Conservation (phyloP, 2,888 invertebrate genomes). For the Altica lythri region DNA sequence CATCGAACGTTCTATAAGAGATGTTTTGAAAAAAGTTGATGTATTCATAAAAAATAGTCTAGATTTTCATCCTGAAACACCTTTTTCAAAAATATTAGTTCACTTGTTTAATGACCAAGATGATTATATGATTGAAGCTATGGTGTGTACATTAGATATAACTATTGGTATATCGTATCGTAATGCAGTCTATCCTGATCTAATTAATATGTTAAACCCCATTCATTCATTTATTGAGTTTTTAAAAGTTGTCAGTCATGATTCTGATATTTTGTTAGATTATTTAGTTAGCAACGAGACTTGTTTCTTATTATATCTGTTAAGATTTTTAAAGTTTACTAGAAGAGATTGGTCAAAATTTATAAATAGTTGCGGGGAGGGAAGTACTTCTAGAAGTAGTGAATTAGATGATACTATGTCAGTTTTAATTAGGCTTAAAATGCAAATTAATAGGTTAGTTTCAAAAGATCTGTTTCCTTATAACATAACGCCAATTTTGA, state of each 20-base stretch:
- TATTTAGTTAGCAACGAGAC: conserved; percentile 89
- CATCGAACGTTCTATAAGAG: conserved; percentile 83
- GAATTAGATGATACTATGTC: conserved; percentile 83
- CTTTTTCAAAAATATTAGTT: conserved; percentile 85
- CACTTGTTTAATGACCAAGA: conserved; percentile 90
- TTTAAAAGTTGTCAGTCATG: conserved; percentile 79
- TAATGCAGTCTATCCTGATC: conserved; percentile 78
- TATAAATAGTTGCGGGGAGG: conserved; percentile 73
- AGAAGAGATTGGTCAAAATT: conserved; percentile 84
- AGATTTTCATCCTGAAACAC: conserved; percentile 86
- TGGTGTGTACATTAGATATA: conserved; percentile 89
- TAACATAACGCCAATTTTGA: conserved; percentile 85
- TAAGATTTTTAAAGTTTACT: conserved; percentile 83
- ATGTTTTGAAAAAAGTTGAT: conserved; percentile 81
- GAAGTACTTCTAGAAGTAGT: conserved; percentile 55
- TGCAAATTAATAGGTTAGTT: conserved; percentile 82
- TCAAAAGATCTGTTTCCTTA: conserved; percentile 85
- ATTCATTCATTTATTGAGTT: conserved; percentile 87
- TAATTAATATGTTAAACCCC: conserved; percentile 82
- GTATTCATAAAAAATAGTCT: conserved; percentile 78
- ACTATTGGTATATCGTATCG: conserved; percentile 83
- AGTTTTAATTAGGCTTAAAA: conserved; percentile 76
- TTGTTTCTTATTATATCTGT: conserved; percentile 82
- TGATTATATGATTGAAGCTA: conserved; percentile 87
- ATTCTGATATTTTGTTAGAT: conserved; percentile 80